Conservation (phyloP, 2,797 vertebrate genomes). For the Champsocephalus gunnari region DNA sequence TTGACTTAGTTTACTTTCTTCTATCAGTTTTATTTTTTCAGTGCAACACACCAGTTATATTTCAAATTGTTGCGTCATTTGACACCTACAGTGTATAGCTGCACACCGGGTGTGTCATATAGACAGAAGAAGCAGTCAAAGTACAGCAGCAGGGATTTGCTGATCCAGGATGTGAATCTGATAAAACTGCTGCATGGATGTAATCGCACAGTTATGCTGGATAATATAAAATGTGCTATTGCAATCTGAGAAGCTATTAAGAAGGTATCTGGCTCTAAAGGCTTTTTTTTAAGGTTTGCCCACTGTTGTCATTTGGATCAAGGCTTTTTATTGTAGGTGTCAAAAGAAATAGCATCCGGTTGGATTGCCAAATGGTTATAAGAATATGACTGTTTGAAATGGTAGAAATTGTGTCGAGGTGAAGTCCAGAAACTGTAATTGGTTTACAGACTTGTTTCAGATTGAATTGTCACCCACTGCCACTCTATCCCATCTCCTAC, state of each 20-base stretch:
- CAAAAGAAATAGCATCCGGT: conserved; percentile 15
- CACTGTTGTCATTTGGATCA: not conserved
- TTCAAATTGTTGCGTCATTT: conserved; percentile 12
- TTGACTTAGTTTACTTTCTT: not conserved
- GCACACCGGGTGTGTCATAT: not conserved
- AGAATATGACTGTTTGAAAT: conserved; percentile 13
- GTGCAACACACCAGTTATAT: not conserved
- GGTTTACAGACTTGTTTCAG: conserved; percentile 1
- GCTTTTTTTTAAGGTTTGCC: conserved; percentile 14
- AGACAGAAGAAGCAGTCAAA: conserved; percentile 9
- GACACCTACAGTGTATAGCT: not conserved
- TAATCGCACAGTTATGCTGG: not conserved
- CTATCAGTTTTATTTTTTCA: not conserved
- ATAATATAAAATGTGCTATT: not conserved
- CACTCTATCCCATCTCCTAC: conserved; percentile 5
- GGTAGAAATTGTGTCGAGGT: conserved; percentile 5
- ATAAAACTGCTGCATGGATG: not conserved
- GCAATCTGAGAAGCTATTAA: conserved; percentile 12
- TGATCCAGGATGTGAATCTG: conserved; percentile 3
- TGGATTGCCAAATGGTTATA: conserved; percentile 15
- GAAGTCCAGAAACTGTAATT: conserved; percentile 17
- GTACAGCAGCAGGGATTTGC: not conserved
- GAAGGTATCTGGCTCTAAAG: conserved; percentile 6
- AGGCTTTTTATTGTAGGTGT: conserved; percentile 12
- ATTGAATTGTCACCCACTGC: not conserved